A percentile compares a stretch with the other conserved stretches of the same genome.
phyloP scores from a whole-genome alignment of 2,888 invertebrate genomes.

The Anthophora plumipes region DNA sequence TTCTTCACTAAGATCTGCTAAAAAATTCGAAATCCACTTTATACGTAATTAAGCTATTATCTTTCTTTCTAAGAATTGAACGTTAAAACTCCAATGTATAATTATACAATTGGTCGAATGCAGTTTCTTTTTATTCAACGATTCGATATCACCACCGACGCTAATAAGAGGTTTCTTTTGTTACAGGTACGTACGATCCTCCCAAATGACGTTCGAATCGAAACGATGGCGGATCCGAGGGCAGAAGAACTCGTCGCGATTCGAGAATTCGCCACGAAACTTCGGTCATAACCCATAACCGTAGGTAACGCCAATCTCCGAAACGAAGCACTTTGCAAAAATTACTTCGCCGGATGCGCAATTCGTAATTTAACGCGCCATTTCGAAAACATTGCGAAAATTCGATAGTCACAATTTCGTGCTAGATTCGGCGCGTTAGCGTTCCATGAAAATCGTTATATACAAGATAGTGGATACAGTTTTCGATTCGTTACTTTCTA shows the following conservation, averaged over 20 bases:
- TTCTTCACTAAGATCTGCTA: too few species aligned
- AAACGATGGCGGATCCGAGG: neutral
- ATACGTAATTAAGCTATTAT: too few species aligned
- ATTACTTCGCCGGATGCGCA: constrained; percentile 1
- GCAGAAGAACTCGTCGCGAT: neutral
- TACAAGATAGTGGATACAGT: neutral
- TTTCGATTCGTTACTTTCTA: neutral
- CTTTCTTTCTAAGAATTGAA: too few species aligned
- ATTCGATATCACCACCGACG: neutral
- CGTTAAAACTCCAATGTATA: too few species aligned
- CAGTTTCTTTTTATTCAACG: neutral
- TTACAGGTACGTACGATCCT: constrained; percentile 28
- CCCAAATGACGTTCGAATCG: neutral
- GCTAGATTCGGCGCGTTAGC: neutral
- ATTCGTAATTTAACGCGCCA: constrained; percentile 27
- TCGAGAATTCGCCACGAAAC: constrained; percentile 27
- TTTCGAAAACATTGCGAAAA: constrained; percentile 21
- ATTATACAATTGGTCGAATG: too few species aligned
- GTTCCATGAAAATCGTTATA: neutral
- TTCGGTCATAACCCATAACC: constrained; percentile 20
- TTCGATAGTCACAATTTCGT: constrained; percentile 9
- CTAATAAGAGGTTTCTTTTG: constrained; percentile 1
- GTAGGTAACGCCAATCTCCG: constrained; percentile 31
- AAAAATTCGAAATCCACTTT: too few species aligned
- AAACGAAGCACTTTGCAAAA: constrained; percentile 21